Percentiles rank a stretch among this genome's conserved stretches.
Conservation (phyloP, 2,113 vertebrate species). For the Vulpes ferrilata region DNA sequence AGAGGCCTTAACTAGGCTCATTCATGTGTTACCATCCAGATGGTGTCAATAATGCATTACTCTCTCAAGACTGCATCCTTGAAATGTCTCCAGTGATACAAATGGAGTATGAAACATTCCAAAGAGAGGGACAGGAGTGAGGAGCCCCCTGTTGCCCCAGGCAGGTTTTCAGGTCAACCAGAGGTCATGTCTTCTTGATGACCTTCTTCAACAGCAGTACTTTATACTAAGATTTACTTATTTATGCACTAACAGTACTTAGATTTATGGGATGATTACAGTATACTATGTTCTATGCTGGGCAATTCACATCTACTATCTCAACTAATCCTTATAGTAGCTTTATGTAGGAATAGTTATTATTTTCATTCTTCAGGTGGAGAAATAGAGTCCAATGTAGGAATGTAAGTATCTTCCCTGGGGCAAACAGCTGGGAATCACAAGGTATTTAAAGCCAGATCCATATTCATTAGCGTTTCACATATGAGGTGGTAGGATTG, state of each 20-base stretch:
- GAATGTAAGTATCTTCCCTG: neutral
- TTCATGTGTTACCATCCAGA: neutral
- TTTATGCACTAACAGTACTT: neutral
- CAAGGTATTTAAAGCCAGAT: neutral
- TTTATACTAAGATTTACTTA: neutral
- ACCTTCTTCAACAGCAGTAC: neutral
- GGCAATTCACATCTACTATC: neutral
- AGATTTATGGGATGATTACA: neutral
- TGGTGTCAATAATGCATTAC: neutral
- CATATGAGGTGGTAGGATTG: neutral
- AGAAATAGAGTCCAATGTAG: neutral
- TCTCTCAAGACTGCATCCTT: neutral
- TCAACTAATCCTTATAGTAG: neutral
- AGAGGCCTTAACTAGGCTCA: neutral
- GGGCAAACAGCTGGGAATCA: neutral
- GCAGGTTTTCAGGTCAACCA: too few relatives aligned
- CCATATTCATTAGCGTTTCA: neutral
- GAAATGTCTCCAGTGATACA: neutral
- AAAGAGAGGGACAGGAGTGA: neutral
- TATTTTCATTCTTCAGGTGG: slow-evolving; percentile 22
- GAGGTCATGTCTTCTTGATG: neutral
- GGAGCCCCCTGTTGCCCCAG: neutral
- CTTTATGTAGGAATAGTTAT: neutral
- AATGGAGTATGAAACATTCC: neutral
- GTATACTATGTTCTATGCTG: neutral